Percentiles rank a stretch among this genome's conserved stretches.
phyloP scores from a whole-genome alignment of 2,797 vertebrate species.

The Oreochromis grahami region DNA sequence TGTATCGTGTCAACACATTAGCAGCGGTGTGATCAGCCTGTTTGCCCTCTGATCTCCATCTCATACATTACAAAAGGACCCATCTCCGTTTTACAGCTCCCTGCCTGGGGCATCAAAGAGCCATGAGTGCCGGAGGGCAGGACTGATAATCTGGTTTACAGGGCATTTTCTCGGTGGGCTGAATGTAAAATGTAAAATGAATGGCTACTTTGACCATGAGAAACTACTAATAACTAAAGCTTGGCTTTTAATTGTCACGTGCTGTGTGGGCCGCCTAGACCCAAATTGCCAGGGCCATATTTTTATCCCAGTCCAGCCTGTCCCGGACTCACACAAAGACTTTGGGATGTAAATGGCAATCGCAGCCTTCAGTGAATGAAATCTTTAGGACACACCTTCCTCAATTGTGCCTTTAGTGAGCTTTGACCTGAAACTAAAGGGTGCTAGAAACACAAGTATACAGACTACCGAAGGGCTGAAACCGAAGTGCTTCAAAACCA shows the following conservation, averaged over 20 bases:
- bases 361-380: neutral
- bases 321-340: neutral
- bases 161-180: neutral
- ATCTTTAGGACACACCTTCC: neutral
- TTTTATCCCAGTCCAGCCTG: neutral
- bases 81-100: conserved; percentile 25
- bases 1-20: conserved; percentile 9
- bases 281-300: neutral
- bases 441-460: neutral
- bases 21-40: neutral
- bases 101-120: conserved; percentile 26
- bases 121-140: neutral
- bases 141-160: neutral
- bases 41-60: conserved; percentile 19
- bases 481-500: neutral
- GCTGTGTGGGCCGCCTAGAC: neutral
- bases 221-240: neutral
- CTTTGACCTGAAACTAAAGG: neutral
- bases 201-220: neutral
- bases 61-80: conserved; percentile 45
- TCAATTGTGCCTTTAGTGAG: neutral
- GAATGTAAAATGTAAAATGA: neutral
- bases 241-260: neutral
- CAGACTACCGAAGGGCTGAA: neutral
- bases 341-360: neutral